These are phyloP conservation scores for Acestrorhynchus altus DNA, from an alignment of 2,797 vertebrate species.

Conservation along the genomic window DNA sequence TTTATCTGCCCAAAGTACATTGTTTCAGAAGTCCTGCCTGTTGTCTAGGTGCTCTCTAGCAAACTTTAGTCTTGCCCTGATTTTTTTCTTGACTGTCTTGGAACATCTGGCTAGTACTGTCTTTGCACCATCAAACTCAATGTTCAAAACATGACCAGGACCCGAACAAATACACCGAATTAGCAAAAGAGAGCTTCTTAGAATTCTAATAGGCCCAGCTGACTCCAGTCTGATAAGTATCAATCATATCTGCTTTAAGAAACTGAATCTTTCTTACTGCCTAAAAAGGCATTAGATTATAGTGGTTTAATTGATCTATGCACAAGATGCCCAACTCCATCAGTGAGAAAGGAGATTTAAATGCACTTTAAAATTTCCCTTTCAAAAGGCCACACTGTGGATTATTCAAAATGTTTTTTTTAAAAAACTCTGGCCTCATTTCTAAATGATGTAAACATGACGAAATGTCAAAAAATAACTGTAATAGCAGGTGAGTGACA, in stretches of 20 bases:
- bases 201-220: not conserved
- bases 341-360: not conserved
- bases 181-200: not conserved
- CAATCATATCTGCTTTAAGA: not conserved
- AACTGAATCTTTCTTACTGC: not conserved
- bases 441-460: slow-evolving; percentile 13
- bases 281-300: not conserved
- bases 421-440: slow-evolving; percentile 3
- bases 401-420: slow-evolving; percentile 3
- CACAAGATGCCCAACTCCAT: not conserved
- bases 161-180: not conserved
- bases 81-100: too few species aligned
- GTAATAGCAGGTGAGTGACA: not conserved
- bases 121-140: not conserved
- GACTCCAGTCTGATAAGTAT: not conserved
- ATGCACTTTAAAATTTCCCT: not conserved
- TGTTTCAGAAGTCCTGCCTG: too few species aligned
- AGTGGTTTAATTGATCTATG: not conserved
- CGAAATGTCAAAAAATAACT: slow-evolving; percentile 14
- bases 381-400: not conserved
- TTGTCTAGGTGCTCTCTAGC: too few species aligned
- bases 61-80: too few species aligned
- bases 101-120: not conserved
- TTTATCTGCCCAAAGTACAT: too few species aligned
- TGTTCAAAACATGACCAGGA: not conserved